Evolutionary conservation across 2,888 invertebrate species (phyloP).

Genomic region (Camponotus fellah): DNA sequence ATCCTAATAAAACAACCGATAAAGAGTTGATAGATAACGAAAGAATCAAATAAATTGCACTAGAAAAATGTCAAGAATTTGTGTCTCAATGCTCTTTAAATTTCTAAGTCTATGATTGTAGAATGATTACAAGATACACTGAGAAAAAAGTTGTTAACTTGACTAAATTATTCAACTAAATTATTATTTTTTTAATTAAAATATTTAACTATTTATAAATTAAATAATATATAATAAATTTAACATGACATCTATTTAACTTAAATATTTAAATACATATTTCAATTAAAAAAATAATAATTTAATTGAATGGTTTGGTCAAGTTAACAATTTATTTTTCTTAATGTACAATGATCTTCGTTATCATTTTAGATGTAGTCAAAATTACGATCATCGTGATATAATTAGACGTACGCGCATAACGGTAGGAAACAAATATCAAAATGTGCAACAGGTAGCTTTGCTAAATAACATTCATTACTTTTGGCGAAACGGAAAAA

Average conservation of each 20-base stretch:
- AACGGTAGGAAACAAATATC: slow-evolving; percentile 47
- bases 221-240: too few species aligned
- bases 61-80: not conserved
- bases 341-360: not conserved
- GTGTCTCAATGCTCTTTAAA: not conserved
- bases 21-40: too few species aligned
- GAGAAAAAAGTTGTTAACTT: too few species aligned
- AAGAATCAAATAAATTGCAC: not conserved
- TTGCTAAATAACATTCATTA: slow-evolving; percentile 51
- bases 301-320: too few species aligned
- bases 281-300: too few species aligned
- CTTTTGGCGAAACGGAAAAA: slow-evolving; percentile 31
- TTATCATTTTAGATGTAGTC: not conserved
- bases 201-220: too few species aligned
- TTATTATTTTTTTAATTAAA: too few species aligned
- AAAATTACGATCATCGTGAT: slow-evolving; percentile 11
- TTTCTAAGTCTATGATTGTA: not conserved
- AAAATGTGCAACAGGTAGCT: slow-evolving; percentile 55
- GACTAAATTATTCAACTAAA: too few species aligned
- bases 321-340: too few species aligned
- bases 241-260: too few species aligned
- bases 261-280: too few species aligned
- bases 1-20: not conserved
- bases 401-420: slow-evolving; percentile 45
- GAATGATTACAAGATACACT: not conserved